These are phyloP conservation scores for Erinaceus europaeus DNA, from an alignment of 2,113 vertebrate species.

Conservation along the genomic window DNA sequence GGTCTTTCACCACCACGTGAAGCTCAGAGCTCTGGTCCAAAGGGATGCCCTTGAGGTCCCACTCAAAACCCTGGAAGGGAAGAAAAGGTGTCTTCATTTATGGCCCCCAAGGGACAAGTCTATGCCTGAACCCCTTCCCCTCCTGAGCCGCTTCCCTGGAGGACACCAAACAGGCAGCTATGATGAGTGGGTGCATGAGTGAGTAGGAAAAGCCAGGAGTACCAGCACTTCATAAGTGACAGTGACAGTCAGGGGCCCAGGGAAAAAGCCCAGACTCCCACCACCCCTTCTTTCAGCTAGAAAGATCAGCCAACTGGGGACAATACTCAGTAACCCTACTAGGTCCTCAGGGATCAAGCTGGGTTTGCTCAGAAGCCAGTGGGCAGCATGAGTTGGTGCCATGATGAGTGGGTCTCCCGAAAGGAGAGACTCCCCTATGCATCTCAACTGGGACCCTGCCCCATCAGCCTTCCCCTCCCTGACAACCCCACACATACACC, in stretches of 20 bases:
- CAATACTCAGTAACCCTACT: neutral
- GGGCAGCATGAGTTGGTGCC: too few species aligned
- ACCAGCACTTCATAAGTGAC: neutral
- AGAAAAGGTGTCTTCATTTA: rapidly evolving
- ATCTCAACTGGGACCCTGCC: neutral
- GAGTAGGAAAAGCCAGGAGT: neutral
- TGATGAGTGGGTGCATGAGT: neutral
- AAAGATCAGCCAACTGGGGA: neutral
- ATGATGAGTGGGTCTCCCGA: too few species aligned
- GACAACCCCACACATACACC: neutral
- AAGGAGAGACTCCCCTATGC: neutral
- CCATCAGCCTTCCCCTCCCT: neutral
- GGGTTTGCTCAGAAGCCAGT: neutral
- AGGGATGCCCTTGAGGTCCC: conserved; percentile 95
- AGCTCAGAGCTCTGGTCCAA: conserved; percentile 90
- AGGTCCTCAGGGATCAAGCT: neutral
- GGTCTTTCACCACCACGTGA: conserved; percentile 94
- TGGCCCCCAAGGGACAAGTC: neutral
- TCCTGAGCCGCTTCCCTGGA: too few species aligned
- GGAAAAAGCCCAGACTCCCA: neutral
- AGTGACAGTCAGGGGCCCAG: neutral
- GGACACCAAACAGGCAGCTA: neutral
- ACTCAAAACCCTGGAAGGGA: conserved; percentile 91
- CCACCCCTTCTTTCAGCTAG: neutral
- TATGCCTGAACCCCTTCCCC: neutral